phyloP scores from a whole-genome alignment of 2,888 invertebrate genomes.

The Abscondita cerata region DNA sequence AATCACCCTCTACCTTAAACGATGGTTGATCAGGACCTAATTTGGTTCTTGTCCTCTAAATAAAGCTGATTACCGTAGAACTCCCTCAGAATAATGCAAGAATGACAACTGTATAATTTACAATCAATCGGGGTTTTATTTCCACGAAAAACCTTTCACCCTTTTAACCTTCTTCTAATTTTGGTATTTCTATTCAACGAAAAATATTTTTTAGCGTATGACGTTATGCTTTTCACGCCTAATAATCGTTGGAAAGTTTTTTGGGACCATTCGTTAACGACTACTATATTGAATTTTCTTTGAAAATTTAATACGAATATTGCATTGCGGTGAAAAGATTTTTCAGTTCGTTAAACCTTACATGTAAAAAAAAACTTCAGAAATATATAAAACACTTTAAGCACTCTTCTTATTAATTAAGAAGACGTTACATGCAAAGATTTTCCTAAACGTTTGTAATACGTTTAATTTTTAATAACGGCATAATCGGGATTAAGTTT shows the following conservation, averaged over 20 bases:
- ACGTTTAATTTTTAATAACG: neutral
- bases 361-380: slow-evolving; percentile 5
- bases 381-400: slow-evolving; percentile 5
- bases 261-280: slow-evolving; percentile 17
- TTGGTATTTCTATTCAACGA: neutral
- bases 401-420: neutral
- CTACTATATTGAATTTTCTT: slow-evolving; percentile 19
- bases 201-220: neutral
- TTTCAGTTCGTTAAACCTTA: slow-evolving; percentile 30
- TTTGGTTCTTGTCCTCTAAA: slow-evolving; percentile 57
- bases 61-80: slow-evolving; percentile 52
- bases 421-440: neutral
- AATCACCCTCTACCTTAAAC: slow-evolving; percentile 55
- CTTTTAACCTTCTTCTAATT: neutral
- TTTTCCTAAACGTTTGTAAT: no score
- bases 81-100: slow-evolving; percentile 23
- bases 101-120: slow-evolving; percentile 24
- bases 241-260: slow-evolving; percentile 20
- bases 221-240: slow-evolving; percentile 13
- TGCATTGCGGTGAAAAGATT: slow-evolving; percentile 28
- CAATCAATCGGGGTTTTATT: slow-evolving; percentile 17
- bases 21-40: slow-evolving; percentile 57
- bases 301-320: slow-evolving; percentile 30
- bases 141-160: neutral
- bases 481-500: slow-evolving; percentile 27